phyloP scores from a whole-genome alignment of 92 coral and sea anemone species.

The Montipora capitata region DNA sequence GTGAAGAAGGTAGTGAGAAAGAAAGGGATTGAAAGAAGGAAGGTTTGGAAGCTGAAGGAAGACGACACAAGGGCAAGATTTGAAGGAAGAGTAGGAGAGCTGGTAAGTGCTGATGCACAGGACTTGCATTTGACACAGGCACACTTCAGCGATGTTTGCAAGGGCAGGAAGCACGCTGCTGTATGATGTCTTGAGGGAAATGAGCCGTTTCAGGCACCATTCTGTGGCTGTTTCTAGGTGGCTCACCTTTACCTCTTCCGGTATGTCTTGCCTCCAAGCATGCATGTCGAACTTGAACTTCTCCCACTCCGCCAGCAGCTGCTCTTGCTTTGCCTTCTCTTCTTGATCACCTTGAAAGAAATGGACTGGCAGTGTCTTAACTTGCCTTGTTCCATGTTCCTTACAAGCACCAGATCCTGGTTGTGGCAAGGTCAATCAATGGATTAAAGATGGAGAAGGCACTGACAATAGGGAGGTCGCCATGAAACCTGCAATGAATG shows the following conservation, averaged over 20 bases:
- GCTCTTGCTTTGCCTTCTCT: conserved; percentile 43
- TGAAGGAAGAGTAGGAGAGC: too few relatives aligned
- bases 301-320: conserved; percentile 40
- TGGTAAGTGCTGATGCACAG: too few relatives aligned
- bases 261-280: conserved; percentile 46
- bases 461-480: conserved; percentile 41
- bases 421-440: conserved; percentile 34
- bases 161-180: conserved; percentile 56
- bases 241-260: conserved; percentile 62
- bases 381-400: conserved; percentile 46
- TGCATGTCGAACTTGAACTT: conserved; percentile 28
- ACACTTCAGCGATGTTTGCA: conserved; percentile 43
- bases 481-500: conserved; percentile 47
- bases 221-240: conserved; percentile 40
- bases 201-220: conserved; percentile 60
- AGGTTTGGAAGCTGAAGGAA: too few relatives aligned
- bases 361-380: conserved; percentile 43
- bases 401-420: conserved; percentile 55
- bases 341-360: conserved; percentile 28
- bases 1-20: too few relatives aligned
- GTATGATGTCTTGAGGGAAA: conserved; percentile 59
- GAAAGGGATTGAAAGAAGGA: too few relatives aligned
- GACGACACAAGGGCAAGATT: too few relatives aligned
- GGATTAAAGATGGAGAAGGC: conserved; percentile 55
- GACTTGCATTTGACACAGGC: conserved; percentile 56